These are phyloP conservation scores for Mellivora capensis DNA, from an alignment of 2,113 vertebrate genomes.

Conservation along the genomic window DNA sequence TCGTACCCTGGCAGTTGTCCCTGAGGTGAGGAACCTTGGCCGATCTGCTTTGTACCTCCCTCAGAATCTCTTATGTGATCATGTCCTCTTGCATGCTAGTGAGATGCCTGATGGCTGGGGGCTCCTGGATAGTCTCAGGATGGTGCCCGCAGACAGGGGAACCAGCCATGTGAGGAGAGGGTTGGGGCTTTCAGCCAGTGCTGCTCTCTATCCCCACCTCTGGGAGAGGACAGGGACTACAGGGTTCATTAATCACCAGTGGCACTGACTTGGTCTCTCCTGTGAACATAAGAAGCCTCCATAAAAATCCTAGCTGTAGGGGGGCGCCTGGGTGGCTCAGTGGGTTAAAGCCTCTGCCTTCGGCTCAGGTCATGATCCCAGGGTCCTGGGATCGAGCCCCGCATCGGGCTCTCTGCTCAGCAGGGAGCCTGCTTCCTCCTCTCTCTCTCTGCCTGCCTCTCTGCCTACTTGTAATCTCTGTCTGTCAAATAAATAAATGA, in stretches of 20 bases:
- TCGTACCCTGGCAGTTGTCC: rapidly evolving
- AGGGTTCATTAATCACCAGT: background rate
- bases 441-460: too few relatives aligned
- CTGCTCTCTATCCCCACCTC: background rate
- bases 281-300: background rate
- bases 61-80: background rate
- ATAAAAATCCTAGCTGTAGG: too few relatives aligned
- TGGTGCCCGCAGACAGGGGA: background rate
- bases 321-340: too few relatives aligned
- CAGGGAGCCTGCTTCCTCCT: too few relatives aligned
- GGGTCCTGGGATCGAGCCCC: too few relatives aligned
- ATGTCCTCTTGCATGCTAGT: background rate
- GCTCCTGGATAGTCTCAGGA: background rate
- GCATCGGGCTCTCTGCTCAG: too few relatives aligned
- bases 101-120: background rate
- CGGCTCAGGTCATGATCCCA: too few relatives aligned
- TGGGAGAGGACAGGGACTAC: background rate
- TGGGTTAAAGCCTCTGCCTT: too few relatives aligned
- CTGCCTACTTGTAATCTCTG: too few relatives aligned
- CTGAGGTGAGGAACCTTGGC: rapidly evolving
- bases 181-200: background rate
- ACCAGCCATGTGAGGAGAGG: background rate
- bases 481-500: too few relatives aligned
- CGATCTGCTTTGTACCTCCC: background rate
- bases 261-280: background rate